Evolutionary conservation across 2,888 invertebrate species (phyloP).

Genomic region (Thelaira solivaga): DNA sequence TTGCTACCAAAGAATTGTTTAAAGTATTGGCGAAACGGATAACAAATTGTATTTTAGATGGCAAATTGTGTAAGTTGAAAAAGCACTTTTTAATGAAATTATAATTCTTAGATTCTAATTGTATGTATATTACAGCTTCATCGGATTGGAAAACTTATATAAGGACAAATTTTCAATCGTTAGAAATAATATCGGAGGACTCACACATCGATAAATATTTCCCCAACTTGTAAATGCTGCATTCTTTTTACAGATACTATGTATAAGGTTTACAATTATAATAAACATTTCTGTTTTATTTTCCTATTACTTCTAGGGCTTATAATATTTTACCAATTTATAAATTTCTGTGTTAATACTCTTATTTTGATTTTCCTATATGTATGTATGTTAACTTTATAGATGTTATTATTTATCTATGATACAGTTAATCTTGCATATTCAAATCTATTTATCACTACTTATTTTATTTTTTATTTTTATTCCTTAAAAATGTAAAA

Average conservation of each 20-base stretch:
- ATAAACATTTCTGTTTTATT: slow-evolving; percentile 60
- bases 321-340: slow-evolving; percentile 2
- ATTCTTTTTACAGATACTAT: background rate
- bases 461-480: too few species aligned
- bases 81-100: background rate
- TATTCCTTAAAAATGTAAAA: too few species aligned
- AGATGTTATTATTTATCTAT: too few species aligned
- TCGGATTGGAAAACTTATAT: slow-evolving; percentile 70
- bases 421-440: too few species aligned
- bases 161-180: slow-evolving; percentile 69
- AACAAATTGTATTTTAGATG: slow-evolving; percentile 70
- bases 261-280: too few species aligned
- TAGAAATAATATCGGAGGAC: slow-evolving; percentile 70
- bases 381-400: background rate
- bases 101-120: too few species aligned
- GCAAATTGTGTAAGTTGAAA: slow-evolving; percentile 67
- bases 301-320: slow-evolving; percentile 47
- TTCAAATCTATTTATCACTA: too few species aligned
- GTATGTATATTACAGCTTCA: slow-evolving; percentile 68
- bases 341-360: background rate
- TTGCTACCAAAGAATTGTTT: slow-evolving; percentile 72
- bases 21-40: slow-evolving; percentile 73
- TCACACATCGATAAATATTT: slow-evolving; percentile 73
- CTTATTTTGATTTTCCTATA: background rate
- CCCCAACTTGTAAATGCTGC: slow-evolving; percentile 48